phyloP scores from a whole-genome alignment of 2,888 invertebrate genomes.

The Trichopoda pennipes region DNA sequence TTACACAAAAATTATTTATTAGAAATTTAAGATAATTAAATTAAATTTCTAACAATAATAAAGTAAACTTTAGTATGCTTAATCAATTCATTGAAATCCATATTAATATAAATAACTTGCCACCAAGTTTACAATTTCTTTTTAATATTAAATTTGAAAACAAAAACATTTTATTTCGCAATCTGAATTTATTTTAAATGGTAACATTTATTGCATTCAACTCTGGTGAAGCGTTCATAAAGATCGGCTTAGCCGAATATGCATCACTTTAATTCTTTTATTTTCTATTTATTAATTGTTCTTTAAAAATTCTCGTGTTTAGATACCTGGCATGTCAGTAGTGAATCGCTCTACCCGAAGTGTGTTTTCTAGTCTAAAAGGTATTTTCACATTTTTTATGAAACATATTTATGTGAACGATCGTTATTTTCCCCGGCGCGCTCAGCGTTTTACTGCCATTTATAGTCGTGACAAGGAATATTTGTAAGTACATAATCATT shows the following conservation, averaged over 20 bases:
- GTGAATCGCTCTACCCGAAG: constrained; percentile 82
- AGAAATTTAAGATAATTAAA: too few relatives aligned
- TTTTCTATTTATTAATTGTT: constrained; percentile 8
- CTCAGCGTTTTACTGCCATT: constrained; percentile 91
- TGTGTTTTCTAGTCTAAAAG: constrained; percentile 77
- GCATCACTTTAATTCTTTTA: not conserved
- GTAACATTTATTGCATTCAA: too few relatives aligned
- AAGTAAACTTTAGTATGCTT: too few relatives aligned
- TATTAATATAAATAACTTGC: too few relatives aligned
- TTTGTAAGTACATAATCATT: constrained; percentile 85
- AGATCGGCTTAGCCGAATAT: not conserved
- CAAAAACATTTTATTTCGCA: too few relatives aligned
- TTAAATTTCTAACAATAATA: too few relatives aligned
- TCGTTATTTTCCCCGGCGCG: constrained; percentile 87
- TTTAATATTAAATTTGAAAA: too few relatives aligned
- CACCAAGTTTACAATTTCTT: too few relatives aligned
- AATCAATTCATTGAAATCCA: too few relatives aligned
- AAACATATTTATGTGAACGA: constrained; percentile 84
- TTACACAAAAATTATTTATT: too few relatives aligned
- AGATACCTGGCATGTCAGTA: constrained; percentile 83
- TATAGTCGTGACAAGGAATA: constrained; percentile 96
- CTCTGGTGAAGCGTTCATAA: not conserved
- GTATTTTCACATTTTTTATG: constrained; percentile 74
- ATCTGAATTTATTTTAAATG: too few relatives aligned
- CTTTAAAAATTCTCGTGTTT: constrained; percentile 53